These are phyloP conservation scores for Pheucticus melanocephalus DNA, from an alignment of 2,113 vertebrate genomes.

Conservation along the genomic window DNA sequence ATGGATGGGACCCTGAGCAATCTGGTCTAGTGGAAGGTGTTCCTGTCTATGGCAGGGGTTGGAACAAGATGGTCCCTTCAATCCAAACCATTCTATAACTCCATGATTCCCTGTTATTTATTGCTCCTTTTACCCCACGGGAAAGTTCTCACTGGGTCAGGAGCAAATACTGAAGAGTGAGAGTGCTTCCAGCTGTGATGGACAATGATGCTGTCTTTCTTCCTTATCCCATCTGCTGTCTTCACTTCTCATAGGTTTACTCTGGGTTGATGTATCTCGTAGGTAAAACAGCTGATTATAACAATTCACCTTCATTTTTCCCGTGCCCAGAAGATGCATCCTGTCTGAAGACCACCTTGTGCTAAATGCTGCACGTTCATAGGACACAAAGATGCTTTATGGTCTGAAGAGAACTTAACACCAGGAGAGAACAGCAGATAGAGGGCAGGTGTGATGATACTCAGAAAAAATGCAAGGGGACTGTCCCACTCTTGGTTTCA, in stretches of 20 bases:
- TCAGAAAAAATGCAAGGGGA: accelerated
- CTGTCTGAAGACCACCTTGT: not conserved
- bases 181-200: not conserved
- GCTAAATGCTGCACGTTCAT: not conserved
- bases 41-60: not conserved
- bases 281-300: accelerated
- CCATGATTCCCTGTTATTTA: not conserved
- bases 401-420: not conserved
- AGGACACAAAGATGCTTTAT: not conserved
- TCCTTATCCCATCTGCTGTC: not conserved
- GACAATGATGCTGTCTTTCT: not conserved
- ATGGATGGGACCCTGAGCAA: not conserved
- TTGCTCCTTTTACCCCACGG: not conserved
- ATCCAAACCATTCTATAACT: not conserved
- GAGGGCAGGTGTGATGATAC: not conserved
- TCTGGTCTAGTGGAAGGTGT: not conserved
- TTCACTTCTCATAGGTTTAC: not conserved
- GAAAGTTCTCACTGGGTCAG: not conserved
- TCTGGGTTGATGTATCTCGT: accelerated
- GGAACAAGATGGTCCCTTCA: not conserved
- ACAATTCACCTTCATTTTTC: not conserved
- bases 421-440: not conserved
- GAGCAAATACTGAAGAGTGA: not conserved
- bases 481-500: not conserved
- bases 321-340: not conserved